These are phyloP conservation scores for Adelognathus sp. DNA, from an alignment of 2,888 invertebrate species.

Conservation along the genomic window DNA sequence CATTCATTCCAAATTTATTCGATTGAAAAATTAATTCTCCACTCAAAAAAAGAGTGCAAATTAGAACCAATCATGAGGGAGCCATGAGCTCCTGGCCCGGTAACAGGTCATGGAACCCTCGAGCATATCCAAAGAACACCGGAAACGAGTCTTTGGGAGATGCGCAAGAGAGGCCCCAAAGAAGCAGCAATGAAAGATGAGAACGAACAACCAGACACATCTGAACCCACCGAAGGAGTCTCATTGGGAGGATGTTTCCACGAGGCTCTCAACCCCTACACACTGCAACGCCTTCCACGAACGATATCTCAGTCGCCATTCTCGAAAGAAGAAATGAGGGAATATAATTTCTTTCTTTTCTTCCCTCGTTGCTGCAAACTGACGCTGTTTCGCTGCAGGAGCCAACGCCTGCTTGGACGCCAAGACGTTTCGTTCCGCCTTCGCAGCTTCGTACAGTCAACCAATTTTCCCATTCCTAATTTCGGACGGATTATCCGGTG, in stretches of 20 bases:
- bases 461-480: conserved; percentile 71
- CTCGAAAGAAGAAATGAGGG: not conserved
- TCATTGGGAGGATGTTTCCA: not conserved
- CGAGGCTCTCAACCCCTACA: not conserved
- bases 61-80: too few species aligned
- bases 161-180: not conserved
- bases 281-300: not conserved
- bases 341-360: conserved; percentile 27
- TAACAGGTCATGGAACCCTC: conserved; percentile 23
- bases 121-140: conserved; percentile 17
- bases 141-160: conserved; percentile 33
- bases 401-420: conserved; percentile 3
- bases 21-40: too few species aligned
- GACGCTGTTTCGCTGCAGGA: conserved; percentile 45
- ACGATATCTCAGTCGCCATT: not conserved
- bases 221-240: not conserved
- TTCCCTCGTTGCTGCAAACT: not conserved
- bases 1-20: too few species aligned
- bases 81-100: conserved; percentile 4
- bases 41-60: too few species aligned
- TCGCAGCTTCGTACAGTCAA: conserved; percentile 57
- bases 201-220: conserved; percentile 2
- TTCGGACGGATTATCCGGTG: conserved; percentile 71
- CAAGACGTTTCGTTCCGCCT: not conserved
- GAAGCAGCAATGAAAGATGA: conserved; percentile 30